These are phyloP conservation scores for Onychostruthus taczanowskii DNA, from an alignment of 2,113 vertebrate species.

Conservation along the genomic window DNA sequence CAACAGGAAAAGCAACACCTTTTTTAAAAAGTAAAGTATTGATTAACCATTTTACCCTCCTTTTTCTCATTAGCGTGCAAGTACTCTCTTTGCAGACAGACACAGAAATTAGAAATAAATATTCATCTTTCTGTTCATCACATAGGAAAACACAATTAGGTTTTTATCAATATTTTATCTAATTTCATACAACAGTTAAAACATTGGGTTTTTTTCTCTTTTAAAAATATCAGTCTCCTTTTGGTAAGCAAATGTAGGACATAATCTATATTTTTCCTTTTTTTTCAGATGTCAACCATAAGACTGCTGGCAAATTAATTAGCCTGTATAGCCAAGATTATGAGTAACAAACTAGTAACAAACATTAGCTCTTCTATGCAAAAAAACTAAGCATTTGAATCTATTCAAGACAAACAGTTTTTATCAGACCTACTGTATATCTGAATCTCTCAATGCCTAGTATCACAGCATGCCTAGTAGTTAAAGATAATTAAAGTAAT, in stretches of 20 bases:
- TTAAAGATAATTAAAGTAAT: constrained; percentile 58
- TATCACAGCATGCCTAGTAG: constrained; percentile 42
- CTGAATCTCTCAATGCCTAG: constrained; percentile 49
- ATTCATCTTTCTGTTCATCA: neutral
- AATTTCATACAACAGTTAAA: neutral
- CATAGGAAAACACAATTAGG: neutral
- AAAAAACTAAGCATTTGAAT: constrained; percentile 19
- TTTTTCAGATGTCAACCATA: neutral
- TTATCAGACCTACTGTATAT: neutral
- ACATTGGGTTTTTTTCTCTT: neutral
- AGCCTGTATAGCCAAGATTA: neutral
- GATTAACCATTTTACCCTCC: neutral
- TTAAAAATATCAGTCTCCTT: neutral
- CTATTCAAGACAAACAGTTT: neutral
- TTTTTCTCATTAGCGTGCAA: neutral
- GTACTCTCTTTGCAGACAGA: neutral
- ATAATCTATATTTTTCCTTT: neutral
- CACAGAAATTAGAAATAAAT: neutral
- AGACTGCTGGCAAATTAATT: neutral
- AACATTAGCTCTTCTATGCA: neutral
- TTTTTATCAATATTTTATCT: neutral
- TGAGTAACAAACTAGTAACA: neutral
- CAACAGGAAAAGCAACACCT: neutral
- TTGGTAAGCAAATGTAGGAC: neutral
- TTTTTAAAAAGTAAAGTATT: neutral